A percentile compares a stretch with the other conserved stretches of the same genome.
Conservation (phyloP, 2,797 vertebrate species). For the Hemitrygon akajei region DNA sequence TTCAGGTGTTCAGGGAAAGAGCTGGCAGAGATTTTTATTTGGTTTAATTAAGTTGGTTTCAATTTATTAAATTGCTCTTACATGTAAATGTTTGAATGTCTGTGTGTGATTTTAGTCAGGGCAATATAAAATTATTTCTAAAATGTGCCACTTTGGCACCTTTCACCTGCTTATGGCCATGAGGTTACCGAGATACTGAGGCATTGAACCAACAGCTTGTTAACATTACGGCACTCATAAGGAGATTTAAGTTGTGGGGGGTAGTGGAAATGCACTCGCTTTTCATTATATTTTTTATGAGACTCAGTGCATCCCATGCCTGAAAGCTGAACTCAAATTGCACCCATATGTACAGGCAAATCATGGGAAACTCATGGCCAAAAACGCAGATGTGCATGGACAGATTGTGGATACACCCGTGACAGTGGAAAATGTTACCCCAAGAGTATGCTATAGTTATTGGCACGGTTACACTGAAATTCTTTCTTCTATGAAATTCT, state of each 20-base stretch:
- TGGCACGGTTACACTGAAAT: constrained; percentile 28
- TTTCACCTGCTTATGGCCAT: not conserved
- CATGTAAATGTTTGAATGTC: too few species aligned
- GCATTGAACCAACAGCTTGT: not conserved
- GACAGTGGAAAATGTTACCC: constrained; percentile 28
- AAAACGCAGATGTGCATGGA: constrained; percentile 20
- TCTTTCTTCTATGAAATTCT: constrained; percentile 5
- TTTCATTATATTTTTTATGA: not conserved
- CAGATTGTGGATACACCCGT: constrained; percentile 24
- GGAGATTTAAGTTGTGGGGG: not conserved
- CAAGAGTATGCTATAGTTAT: constrained; percentile 22
- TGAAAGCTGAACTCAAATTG: constrained; percentile 33
- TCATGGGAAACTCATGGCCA: constrained; percentile 1
- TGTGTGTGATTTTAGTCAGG: too few species aligned
- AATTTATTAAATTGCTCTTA: too few species aligned
- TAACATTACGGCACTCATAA: not conserved
- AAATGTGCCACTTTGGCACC: not conserved
- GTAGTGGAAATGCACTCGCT: not conserved
- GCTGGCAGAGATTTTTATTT: too few species aligned
- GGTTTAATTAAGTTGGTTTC: too few species aligned
- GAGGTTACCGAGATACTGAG: not conserved
- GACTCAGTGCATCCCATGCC: constrained; percentile 12
- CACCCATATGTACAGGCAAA: constrained; percentile 29
- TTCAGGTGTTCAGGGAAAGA: too few species aligned
- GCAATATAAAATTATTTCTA: too few species aligned